Percentiles rank a stretch among this genome's conserved stretches.
Evolutionary conservation across 2,797 vertebrate genomes (phyloP).

Genomic region (Hafferia zeledoni): DNA sequence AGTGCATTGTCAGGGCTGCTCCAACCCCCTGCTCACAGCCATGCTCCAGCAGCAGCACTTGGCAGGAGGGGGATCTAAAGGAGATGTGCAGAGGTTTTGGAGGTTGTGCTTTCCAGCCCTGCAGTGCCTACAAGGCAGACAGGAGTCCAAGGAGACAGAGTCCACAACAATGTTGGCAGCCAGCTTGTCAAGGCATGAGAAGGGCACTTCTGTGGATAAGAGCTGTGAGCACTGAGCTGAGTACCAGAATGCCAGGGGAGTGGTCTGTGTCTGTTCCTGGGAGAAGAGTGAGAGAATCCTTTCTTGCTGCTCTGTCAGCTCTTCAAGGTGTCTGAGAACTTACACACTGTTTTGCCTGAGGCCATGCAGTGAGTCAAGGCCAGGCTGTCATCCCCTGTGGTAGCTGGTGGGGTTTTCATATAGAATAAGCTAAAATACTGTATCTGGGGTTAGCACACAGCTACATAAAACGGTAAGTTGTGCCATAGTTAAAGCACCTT

Average conservation of each 20-base stretch:
- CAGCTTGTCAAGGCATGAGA: not conserved
- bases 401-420: not conserved
- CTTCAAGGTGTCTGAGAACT: not conserved
- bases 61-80: not conserved
- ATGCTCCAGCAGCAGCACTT: not conserved
- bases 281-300: not conserved
- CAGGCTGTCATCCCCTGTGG: not conserved
- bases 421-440: not conserved
- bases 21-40: not conserved
- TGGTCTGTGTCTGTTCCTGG: not conserved
- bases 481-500: not conserved
- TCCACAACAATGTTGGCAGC: not conserved
- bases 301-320: not conserved
- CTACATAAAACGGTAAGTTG: not conserved
- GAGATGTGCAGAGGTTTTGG: not conserved
- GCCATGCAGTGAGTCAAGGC: not conserved
- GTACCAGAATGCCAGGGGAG: not conserved
- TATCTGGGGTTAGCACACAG: not conserved
- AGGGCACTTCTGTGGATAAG: not conserved
- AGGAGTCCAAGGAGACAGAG: not conserved
- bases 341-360: not conserved
- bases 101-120: not conserved
- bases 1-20: not conserved
- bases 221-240: not conserved
- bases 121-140: not conserved